Conservation (phyloP, 1,140 invertebrate species). For the Thaumatotibia leucotreta region DNA sequence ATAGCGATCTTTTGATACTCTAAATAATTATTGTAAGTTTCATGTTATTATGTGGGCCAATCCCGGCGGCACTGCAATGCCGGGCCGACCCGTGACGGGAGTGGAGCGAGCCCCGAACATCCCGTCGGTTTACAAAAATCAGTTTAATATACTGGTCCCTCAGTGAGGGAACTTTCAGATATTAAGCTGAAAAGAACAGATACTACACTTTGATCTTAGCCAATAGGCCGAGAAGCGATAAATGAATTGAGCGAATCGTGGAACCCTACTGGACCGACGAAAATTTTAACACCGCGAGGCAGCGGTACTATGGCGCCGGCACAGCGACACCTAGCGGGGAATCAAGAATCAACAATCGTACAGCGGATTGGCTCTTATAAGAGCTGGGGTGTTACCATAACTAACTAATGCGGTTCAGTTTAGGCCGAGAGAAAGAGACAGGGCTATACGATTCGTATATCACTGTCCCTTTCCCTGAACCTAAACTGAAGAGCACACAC, state of each 20-base stretch:
- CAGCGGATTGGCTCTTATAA: no score
- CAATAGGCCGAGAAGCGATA: neutral
- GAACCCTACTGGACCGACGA: neutral
- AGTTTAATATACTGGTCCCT: neutral
- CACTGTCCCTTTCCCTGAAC: no score
- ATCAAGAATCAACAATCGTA: neutral
- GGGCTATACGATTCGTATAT: no score
- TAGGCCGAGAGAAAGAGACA: no score
- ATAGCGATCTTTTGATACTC: no score
- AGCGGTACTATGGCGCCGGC: neutral
- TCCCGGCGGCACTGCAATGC: neutral
- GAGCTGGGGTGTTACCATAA: no score
- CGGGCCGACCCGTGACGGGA: neutral
- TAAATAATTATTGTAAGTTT: no score
- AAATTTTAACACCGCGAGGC: neutral
- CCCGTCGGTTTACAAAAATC: slow-evolving; percentile 1
- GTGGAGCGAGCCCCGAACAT: neutral
- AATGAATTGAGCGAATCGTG: neutral
- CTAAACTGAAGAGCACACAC: no score
- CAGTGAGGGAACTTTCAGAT: neutral
- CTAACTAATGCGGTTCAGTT: no score
- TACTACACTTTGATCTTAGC: slow-evolving; percentile 4
- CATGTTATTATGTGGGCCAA: neutral
- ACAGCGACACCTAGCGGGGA: neutral
- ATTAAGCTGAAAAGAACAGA: slow-evolving; percentile 3